Evolutionary conservation across 2,113 vertebrate species (phyloP), one percentile per base, ranked within the genome.

Genomic region (Macrotis lagotis): DNA sequence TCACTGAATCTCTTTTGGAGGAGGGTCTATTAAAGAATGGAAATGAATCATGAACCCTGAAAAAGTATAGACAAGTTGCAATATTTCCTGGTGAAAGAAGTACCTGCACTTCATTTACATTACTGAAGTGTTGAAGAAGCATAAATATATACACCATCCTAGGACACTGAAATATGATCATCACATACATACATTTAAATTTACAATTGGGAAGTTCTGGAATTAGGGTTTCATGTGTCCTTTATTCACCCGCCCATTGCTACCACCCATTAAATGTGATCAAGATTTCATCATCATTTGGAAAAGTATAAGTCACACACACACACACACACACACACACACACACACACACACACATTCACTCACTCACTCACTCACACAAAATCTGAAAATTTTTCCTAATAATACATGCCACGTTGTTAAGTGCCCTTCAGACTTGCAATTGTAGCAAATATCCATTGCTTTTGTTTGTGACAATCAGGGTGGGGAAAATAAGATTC

Each of bases 391-490:
- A 89, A 91, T 94, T 94, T 10, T 95, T 89, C 48, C 90, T 94
- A 95, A 51, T 49, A 92, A 50, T 94, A 48, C 48, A 91, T 95
- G 94, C 96, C 90, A 92, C 28, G 0, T 91, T 90, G 91, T 92
- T 92, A 90, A 94, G 48, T 59, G 91, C 8, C 66, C 90, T 94
- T 44, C 44, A 25, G 93, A 91, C 89, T 92, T 83, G 53, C 44
- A 50, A 93, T 1, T 96, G 95, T 49, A 94, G 66, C 94, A 97
- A 96, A 93, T 89, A 53, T 92, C 90, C 55, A 93, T 95, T 92
- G 91, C 8, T 93, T 96, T 95, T 96, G 95, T 95, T 97, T 96
- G 89, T 66, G 88, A 95, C 96, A 48, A 0, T 94, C 48, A 91
- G 91, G 89, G 74, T 25, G 90, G 83, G 52, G 90, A 49, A 94